Percentiles rank a stretch among this genome's conserved stretches.
Conservation (phyloP, 2,888 invertebrate species). For the Dyspetes luteomarginatus region DNA sequence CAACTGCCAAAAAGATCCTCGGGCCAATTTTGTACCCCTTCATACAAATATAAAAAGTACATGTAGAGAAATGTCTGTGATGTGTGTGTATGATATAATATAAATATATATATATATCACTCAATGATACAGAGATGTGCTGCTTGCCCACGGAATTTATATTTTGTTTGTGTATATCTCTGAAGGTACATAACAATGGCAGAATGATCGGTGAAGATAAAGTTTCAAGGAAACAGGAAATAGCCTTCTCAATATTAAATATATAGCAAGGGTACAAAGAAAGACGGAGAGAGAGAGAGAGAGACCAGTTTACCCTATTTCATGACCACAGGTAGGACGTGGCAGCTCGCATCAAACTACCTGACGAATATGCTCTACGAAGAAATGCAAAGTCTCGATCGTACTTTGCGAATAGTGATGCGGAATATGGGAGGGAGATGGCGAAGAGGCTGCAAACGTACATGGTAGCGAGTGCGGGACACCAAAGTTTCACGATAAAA, state of each 20-base stretch:
- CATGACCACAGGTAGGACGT: neutral
- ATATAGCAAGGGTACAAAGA: neutral
- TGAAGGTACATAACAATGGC: neutral
- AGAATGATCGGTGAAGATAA: neutral
- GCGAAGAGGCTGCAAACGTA: constrained; percentile 3
- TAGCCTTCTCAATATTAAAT: neutral
- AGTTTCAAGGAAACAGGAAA: neutral
- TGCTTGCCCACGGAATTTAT: no score
- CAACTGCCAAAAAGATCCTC: no score
- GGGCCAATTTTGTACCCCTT: no score
- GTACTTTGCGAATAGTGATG: constrained; percentile 27
- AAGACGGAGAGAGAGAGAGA: no score
- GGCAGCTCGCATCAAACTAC: neutral
- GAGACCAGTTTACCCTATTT: neutral
- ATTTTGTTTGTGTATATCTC: constrained; percentile 33
- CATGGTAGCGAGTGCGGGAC: neutral
- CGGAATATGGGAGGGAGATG: neutral
- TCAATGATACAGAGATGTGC: no score
- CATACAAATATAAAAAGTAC: no score
- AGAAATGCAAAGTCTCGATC: constrained; percentile 46
- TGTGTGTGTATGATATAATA: no score
- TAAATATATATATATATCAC: no score
- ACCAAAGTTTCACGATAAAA: constrained; percentile 36
- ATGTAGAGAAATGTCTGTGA: no score
- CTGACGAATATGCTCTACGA: neutral